Percentiles rank a stretch among this genome's conserved stretches.
phyloP scores from a whole-genome alignment of 1,140 invertebrate genomes.

The Yoshiicerus persimilis region DNA sequence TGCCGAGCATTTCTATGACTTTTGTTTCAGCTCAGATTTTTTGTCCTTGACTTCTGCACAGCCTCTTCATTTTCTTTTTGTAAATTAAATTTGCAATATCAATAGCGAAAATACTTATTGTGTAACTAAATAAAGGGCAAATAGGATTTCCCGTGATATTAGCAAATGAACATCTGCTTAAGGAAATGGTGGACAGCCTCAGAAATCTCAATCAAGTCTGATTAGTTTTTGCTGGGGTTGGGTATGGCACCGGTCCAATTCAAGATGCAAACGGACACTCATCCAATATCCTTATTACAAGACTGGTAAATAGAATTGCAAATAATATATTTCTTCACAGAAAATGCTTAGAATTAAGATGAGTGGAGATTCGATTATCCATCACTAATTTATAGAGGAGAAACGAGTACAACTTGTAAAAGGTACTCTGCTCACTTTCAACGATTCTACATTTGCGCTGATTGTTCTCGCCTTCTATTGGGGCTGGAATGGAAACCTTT shows the following conservation, averaged over 20 bases:
- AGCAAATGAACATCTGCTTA: not conserved
- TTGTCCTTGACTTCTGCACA: not conserved
- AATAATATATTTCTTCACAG: not conserved
- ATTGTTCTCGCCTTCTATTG: not conserved
- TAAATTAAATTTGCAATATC: too few species aligned
- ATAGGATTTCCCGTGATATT: not conserved
- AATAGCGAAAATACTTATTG: too few species aligned
- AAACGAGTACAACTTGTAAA: not conserved
- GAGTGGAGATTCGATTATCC: not conserved
- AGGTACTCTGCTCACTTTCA: not conserved
- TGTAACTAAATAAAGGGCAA: not conserved
- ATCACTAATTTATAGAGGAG: not conserved
- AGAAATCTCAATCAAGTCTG: slow-evolving; percentile 17
- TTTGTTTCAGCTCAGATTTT: not conserved
- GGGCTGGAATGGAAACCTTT: not conserved
- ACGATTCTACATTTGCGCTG: not conserved
- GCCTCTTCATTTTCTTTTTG: too few species aligned
- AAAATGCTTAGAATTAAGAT: not conserved
- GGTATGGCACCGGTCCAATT: not conserved
- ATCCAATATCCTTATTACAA: not conserved
- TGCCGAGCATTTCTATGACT: too few species aligned
- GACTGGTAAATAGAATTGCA: not conserved
- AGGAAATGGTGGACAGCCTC: not conserved
- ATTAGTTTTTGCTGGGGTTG: not conserved
- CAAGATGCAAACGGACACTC: not conserved